Base-by-base conservation (phyloP, 2,797 vertebrate genomes). In the Champsocephalus esox region DNA sequence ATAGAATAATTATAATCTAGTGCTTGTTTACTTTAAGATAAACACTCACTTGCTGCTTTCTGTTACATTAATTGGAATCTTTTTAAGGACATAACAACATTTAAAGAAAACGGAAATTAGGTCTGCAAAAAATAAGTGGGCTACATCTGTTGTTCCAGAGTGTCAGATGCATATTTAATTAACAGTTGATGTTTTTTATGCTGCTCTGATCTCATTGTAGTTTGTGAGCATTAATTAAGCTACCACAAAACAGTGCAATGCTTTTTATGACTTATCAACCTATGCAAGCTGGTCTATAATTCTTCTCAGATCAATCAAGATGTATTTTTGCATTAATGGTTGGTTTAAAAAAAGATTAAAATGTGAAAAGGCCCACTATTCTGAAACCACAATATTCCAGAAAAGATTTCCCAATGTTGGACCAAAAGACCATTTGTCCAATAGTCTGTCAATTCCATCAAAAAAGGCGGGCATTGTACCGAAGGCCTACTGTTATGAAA, bases 61-160 rank as follows among this genome's bases (percentile, higher is more conserved):
- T 38, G 1, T 41, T 9, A 21, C 32, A 43, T n/a, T 50, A 41
- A 68, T 48, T 56, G 10, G 10, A 72, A n/a, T 43, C 3, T 14
- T 64, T 38, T 64, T 64, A 57, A 49, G 10, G 9, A 19, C 51
- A n/a, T 43, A 17, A 43, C 16, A n/a, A 44, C 16, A 51, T 74
- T 46, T 46, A 41, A n/a, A 54, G 17, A 60, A 54, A 28, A 54
- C 17, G 21, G 12, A 28, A 44, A 19, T 3, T 14, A 60, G 34
- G 13, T 41, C 51, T 49, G 19, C n/a, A 43, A 32, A 44, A 61
- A 61, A n/a, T n/a, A 19, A 55, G 2, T 2, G 43, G 32, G 41
- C 71, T 34, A 24, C n/a, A 75, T 32, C 43, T 61, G 57, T 57
- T 64, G 13, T 52, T 60, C 46, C 12, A 45, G 28, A 43, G 24